Evolutionary conservation across 2,888 invertebrate genomes (phyloP), one percentile per base, ranked within the genome.

Genomic region (Calliphora vomitoria): DNA sequence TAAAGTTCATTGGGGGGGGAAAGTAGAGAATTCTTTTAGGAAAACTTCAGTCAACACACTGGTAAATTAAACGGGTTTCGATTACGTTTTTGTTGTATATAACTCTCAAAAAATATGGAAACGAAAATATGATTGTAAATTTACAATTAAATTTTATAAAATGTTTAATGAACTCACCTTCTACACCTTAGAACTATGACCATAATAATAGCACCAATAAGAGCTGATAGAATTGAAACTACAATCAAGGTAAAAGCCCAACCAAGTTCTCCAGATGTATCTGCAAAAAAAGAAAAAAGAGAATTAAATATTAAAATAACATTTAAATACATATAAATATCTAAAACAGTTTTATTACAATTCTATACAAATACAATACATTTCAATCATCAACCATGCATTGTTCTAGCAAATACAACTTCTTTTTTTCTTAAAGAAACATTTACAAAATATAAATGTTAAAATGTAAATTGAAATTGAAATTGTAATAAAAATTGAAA

Each of bases 131-230:
- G 8, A 3, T 44, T 44, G 0, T 44, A 11, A 13, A 44, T 44
- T 44, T 13, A 1, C 10, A 53, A 15, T n/a, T 5, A 53, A 55
- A 20, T 55, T 20, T 18, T 60, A 8, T 60, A 31, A 41, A 20
- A 18, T 41, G 25, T n/a, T 55, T 15, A 0, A 8, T 58, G 10
- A 6, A 93, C 93, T 93, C 90, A 93, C 93, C 93, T 93, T 92
- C 92, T 95, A 94, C 96, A 96, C 93, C 96, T 96, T 90, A 96
- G 94, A 89, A 96, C 95, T 92, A 95, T 95, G 92, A 96, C 96
- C 96, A 96, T 96, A 91, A 96, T 94, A 91, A 96, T 95, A 90
- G 96, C 96, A 90, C 96, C 96, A 92, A 96, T 95, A 89, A 96
- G 95, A 90, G 96, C 96, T 89, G 96, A 96, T 92, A 96, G 95